Percentiles rank a stretch among this genome's conserved stretches.
Conservation (phyloP, 2,113 vertebrate species). For the Megaceryle torquata region DNA sequence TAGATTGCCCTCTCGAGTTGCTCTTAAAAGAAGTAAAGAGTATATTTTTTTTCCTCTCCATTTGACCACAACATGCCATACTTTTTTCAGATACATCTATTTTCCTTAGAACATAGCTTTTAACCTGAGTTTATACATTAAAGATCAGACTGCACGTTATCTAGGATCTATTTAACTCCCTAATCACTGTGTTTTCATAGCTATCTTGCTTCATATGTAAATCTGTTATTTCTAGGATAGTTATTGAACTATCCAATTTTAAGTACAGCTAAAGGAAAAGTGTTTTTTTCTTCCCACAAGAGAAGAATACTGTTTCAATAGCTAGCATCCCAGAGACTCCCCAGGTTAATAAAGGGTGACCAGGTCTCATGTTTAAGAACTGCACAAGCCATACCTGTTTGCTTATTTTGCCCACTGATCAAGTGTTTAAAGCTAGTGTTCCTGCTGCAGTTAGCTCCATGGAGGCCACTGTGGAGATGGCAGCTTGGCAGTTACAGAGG, state of each 20-base stretch:
- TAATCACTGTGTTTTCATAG: background rate
- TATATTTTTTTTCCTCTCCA: background rate
- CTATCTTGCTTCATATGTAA: background rate
- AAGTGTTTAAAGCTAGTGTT: background rate
- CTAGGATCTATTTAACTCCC: background rate
- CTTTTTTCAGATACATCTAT: background rate
- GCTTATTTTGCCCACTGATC: background rate
- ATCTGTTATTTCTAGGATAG: background rate
- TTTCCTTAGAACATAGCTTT: background rate
- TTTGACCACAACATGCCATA: background rate
- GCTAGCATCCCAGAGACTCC: background rate
- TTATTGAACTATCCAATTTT: background rate
- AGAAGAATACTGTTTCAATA: background rate
- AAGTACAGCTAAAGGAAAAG: background rate
- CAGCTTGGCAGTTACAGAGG: background rate
- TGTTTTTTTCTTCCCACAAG: background rate
- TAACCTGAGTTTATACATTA: background rate
- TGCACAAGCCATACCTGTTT: background rate
- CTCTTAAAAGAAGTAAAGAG: background rate
- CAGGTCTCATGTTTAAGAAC: background rate
- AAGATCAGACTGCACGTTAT: background rate
- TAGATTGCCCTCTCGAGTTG: background rate
- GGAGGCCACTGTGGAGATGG: background rate
- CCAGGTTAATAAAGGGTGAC: background rate
- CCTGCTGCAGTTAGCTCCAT: background rate